phyloP scores from a whole-genome alignment of 1,140 invertebrate species.

The Drosophila bipectinata region DNA sequence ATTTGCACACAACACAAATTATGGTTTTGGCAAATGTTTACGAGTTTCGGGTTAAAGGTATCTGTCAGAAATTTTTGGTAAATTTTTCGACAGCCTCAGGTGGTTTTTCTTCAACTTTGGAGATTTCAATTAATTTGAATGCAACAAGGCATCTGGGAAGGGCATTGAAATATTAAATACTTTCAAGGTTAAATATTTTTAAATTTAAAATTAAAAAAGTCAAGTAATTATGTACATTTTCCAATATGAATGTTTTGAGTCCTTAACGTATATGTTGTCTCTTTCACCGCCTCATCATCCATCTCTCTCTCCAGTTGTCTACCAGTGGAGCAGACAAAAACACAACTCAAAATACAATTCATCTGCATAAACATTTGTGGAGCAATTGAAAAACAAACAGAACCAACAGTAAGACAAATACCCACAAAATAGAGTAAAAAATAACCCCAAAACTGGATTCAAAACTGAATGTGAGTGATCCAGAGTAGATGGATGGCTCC shows the following conservation, averaged over 20 bases:
- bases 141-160: background rate
- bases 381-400: conserved; percentile 77
- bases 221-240: too few relatives aligned
- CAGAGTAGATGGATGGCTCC: conserved; percentile 35
- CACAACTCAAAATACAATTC: conserved; percentile 78
- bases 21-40: conserved; percentile 60
- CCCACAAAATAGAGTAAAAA: conserved; percentile 8
- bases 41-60: conserved; percentile 57
- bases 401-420: conserved; percentile 53
- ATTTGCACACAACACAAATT: conserved; percentile 36
- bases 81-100: conserved; percentile 44
- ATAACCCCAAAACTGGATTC: conserved; percentile 35
- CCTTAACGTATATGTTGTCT: background rate
- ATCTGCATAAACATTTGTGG: conserved; percentile 80
- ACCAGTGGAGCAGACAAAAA: conserved; percentile 57
- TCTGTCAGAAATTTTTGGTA: conserved; percentile 54
- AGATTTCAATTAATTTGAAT: conserved; percentile 47
- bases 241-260: background rate
- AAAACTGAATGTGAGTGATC: conserved; percentile 49
- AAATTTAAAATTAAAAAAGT: too few relatives aligned
- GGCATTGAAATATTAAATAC: background rate
- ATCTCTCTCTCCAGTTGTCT: background rate
- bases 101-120: conserved; percentile 2
- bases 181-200: background rate
- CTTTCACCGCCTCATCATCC: conserved; percentile 6